A percentile compares a stretch with the other conserved stretches of the same genome.
Conservation (phyloP, 2,888 invertebrate genomes). For the Eledone cirrhosa region DNA sequence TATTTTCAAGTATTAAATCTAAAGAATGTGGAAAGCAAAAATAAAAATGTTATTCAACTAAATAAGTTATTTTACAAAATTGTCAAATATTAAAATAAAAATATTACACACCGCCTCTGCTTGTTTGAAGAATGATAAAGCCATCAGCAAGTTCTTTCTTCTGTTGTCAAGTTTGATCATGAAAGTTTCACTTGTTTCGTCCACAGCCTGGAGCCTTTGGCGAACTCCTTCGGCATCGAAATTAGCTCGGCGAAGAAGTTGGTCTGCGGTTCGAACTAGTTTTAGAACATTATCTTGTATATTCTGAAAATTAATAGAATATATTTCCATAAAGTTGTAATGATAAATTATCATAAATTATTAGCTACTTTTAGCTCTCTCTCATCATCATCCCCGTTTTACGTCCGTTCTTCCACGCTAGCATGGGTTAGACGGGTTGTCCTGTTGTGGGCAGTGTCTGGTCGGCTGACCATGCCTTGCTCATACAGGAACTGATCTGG, state of each 20-base stretch:
- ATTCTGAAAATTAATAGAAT: conserved; percentile 66
- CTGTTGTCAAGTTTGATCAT: conserved; percentile 77
- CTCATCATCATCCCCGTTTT: too few relatives aligned
- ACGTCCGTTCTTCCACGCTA: too few relatives aligned
- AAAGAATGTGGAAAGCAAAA: too few relatives aligned
- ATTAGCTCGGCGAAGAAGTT: conserved; percentile 76
- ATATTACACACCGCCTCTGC: conserved; percentile 74
- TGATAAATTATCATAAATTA: too few relatives aligned
- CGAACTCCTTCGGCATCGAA: conserved; percentile 69
- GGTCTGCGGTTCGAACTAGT: conserved; percentile 81
- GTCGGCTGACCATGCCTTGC: too few relatives aligned
- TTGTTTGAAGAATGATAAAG: conserved; percentile 78
- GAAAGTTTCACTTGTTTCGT: conserved; percentile 71
- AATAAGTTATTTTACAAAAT: background rate
- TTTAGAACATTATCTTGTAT: conserved; percentile 80
- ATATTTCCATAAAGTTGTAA: background rate
- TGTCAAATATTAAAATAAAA: background rate
- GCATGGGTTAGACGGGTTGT: too few relatives aligned
- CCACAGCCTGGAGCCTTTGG: conserved; percentile 61
- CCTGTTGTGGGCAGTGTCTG: too few relatives aligned
- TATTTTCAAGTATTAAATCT: too few relatives aligned
- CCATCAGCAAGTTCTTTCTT: conserved; percentile 75
- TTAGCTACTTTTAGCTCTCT: too few relatives aligned
- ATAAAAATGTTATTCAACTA: too few relatives aligned
- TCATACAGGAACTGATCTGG: too few relatives aligned